Conservation (phyloP, 1,140 invertebrate genomes). For the Bombus balteatus region DNA sequence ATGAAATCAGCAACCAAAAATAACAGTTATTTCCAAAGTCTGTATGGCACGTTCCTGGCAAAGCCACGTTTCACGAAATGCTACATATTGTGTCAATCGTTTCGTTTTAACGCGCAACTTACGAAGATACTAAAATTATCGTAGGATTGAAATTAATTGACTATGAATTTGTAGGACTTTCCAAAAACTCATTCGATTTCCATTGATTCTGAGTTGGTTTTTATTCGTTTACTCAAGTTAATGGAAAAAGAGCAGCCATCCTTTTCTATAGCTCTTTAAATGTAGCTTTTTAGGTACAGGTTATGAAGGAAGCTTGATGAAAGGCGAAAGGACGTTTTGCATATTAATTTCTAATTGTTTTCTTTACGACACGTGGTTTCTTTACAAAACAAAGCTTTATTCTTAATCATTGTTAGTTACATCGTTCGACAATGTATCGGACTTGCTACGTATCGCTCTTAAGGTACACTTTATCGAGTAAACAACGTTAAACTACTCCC, state of each 20-base stretch:
- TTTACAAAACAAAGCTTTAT: conserved; percentile 72
- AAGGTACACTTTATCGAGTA: conserved; percentile 69
- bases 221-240: no score
- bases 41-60: no score
- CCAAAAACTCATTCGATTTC: no score
- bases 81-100: no score
- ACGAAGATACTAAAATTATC: background rate
- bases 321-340: background rate
- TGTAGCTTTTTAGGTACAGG: no score
- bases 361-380: background rate
- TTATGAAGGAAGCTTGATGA: no score
- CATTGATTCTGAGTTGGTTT: no score
- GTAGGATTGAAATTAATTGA: no score
- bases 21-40: no score
- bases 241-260: no score
- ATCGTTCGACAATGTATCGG: conserved; percentile 51
- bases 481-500: conserved; percentile 61
- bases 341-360: background rate
- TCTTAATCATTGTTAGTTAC: conserved; percentile 60
- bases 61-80: background rate
- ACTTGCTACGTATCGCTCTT: conserved; percentile 53
- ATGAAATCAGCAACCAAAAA: background rate
- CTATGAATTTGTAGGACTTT: no score
- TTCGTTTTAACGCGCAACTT: background rate
- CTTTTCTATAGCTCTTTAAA: no score